Conservation (phyloP, 2,113 vertebrate genomes). For the Ibidorhyncha struthersii region DNA sequence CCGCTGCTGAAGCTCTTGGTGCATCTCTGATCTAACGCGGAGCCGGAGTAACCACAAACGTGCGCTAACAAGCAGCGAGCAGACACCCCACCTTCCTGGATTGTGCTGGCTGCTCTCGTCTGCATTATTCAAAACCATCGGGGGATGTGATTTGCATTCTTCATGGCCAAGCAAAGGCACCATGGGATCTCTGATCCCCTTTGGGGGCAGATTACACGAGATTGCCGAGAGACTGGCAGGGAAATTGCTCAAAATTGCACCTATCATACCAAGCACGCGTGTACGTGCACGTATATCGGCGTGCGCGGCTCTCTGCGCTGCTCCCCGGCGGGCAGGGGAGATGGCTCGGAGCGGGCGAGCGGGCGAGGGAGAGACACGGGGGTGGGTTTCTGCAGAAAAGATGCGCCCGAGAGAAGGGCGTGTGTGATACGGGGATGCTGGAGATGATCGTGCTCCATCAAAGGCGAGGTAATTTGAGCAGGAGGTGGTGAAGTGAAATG, state of each 20-base stretch:
- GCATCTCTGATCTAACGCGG: not conserved
- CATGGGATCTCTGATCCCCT: conserved; percentile 1
- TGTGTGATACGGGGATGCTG: not conserved
- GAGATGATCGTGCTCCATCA: not conserved
- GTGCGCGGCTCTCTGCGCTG: not conserved
- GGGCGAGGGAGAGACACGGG: not conserved
- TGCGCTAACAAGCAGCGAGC: not conserved
- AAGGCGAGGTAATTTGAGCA: not conserved
- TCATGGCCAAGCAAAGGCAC: not conserved
- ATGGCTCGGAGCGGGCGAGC: not conserved
- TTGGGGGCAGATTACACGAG: not conserved
- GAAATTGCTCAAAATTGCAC: conserved; percentile 43
- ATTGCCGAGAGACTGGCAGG: conserved; percentile 13
- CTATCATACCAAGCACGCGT: not conserved
- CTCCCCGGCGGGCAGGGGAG: not conserved
- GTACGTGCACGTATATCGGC: rapidly evolving
- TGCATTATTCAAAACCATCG: not conserved
- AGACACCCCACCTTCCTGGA: not conserved
- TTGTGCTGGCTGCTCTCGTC: not conserved
- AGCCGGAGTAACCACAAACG: not conserved
- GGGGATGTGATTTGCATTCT: conserved; percentile 37
- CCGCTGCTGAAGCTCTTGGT: not conserved
- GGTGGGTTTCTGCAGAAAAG: not conserved
- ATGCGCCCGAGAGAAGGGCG: not conserved
- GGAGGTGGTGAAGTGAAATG: not conserved